A percentile compares a stretch with the other conserved stretches of the same genome.
phyloP scores from a whole-genome alignment of 2,113 vertebrate species.

The Brachionichthys hirsutus region DNA sequence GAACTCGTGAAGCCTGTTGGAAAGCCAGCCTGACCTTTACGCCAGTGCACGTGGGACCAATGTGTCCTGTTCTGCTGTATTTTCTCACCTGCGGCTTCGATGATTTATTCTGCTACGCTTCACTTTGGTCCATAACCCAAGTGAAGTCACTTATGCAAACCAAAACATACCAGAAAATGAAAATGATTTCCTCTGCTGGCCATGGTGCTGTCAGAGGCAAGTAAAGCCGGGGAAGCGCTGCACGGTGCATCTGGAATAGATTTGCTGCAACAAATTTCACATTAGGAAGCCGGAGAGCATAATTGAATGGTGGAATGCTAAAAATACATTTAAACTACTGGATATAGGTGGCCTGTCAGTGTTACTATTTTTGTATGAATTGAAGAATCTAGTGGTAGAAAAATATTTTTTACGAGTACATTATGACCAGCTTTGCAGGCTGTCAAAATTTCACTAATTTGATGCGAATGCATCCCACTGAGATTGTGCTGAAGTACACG shows the following conservation, averaged over 20 bases:
- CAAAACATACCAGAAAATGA: neutral
- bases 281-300: neutral
- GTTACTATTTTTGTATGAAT: neutral
- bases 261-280: neutral
- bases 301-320: neutral
- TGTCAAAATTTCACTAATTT: constrained; percentile 1
- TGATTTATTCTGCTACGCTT: neutral
- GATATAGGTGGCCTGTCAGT: neutral
- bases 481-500: constrained; percentile 17
- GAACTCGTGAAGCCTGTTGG: neutral
- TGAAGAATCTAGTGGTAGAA: neutral
- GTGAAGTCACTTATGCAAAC: neutral
- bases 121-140: neutral
- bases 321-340: too few species aligned
- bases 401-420: neutral
- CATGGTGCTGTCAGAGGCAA: neutral
- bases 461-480: constrained; percentile 4
- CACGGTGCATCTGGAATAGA: neutral
- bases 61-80: too few species aligned
- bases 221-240: neutral
- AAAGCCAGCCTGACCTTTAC: neutral
- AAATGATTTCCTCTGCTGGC: neutral
- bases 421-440: constrained; percentile 15
- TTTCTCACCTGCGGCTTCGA: neutral
- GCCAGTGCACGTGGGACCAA: too few species aligned